These are phyloP conservation scores for Labrus mixtus DNA, from an alignment of 2,113 vertebrate species.

Conservation along the genomic window DNA sequence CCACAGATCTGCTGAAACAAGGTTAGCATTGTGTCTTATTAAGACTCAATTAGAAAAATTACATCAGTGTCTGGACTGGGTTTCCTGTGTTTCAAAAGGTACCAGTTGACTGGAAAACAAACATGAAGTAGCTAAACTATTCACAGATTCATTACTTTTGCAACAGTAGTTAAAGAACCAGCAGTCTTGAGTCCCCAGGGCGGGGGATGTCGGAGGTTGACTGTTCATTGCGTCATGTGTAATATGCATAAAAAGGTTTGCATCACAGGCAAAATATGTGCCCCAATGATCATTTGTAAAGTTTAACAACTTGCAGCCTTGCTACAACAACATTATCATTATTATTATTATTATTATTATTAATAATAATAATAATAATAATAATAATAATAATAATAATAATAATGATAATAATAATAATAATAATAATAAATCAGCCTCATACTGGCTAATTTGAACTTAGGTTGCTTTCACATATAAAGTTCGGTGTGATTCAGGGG, in stretches of 20 bases:
- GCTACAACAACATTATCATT: background rate
- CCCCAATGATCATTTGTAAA: slow-evolving; percentile 18
- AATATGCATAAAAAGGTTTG: slow-evolving; percentile 11
- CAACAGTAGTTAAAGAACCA: slow-evolving; percentile 30
- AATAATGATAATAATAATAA: no score
- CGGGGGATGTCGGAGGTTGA: slow-evolving; percentile 28
- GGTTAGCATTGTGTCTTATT: slow-evolving; percentile 64
- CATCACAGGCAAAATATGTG: slow-evolving; percentile 14
- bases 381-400: no score
- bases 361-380: no score
- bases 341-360: no score
- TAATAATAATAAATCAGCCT: no score
- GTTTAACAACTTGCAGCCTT: slow-evolving; percentile 12
- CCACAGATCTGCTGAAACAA: slow-evolving; percentile 59
- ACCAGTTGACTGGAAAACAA: slow-evolving; percentile 45
- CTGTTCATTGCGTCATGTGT: slow-evolving; percentile 54
- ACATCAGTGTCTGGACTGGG: slow-evolving; percentile 70
- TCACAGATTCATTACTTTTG: slow-evolving; percentile 50
- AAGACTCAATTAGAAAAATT: slow-evolving; percentile 66
- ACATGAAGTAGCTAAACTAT: slow-evolving; percentile 36
- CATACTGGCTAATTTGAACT: background rate
- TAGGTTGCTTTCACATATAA: no score
- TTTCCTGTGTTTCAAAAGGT: slow-evolving; percentile 56
- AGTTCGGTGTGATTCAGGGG: no score
- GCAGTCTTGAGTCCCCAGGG: background rate